phyloP scores from a whole-genome alignment of 2,888 invertebrate species.

The Dastarcus helophoroides region DNA sequence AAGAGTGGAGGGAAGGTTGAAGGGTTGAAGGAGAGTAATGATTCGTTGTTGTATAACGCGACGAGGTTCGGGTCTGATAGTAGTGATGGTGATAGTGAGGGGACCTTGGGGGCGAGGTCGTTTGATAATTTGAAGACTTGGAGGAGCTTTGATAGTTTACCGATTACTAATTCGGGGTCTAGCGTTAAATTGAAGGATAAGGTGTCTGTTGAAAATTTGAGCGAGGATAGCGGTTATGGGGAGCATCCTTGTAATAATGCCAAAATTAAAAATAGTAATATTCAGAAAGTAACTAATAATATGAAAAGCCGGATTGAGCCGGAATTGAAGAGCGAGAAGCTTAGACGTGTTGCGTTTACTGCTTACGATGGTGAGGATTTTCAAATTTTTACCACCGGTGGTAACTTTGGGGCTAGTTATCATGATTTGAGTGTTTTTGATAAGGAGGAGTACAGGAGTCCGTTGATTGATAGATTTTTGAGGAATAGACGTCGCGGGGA shows the following conservation, averaged over 20 bases:
- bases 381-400: slow-evolving; percentile 28
- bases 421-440: slow-evolving; percentile 33
- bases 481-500: slow-evolving; percentile 21
- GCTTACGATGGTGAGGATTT: slow-evolving; percentile 30
- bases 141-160: slow-evolving; percentile 35
- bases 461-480: slow-evolving; percentile 28
- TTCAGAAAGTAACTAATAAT: slow-evolving; percentile 2
- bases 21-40: slow-evolving; percentile 15
- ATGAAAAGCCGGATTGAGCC: slow-evolving; percentile 5
- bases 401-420: slow-evolving; percentile 36
- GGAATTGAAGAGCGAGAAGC: slow-evolving; percentile 3
- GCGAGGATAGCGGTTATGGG: slow-evolving; percentile 70
- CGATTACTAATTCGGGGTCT: slow-evolving; percentile 17
- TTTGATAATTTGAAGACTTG: slow-evolving; percentile 36
- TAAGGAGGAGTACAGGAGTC: slow-evolving; percentile 19
- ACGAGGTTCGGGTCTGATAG: slow-evolving; percentile 36
- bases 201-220: slow-evolving; percentile 64
- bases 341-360: slow-evolving; percentile 23
- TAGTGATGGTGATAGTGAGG: slow-evolving; percentile 28
- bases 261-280: slow-evolving; percentile 5
- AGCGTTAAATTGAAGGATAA: slow-evolving; percentile 30
- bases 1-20: slow-evolving; percentile 28
- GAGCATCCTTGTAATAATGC: slow-evolving; percentile 36
- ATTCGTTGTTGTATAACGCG: slow-evolving; percentile 26
- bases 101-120: slow-evolving; percentile 30